These are phyloP conservation scores for Oxycera nigricornis DNA, from an alignment of 2,888 invertebrate genomes.

Conservation along the genomic window DNA sequence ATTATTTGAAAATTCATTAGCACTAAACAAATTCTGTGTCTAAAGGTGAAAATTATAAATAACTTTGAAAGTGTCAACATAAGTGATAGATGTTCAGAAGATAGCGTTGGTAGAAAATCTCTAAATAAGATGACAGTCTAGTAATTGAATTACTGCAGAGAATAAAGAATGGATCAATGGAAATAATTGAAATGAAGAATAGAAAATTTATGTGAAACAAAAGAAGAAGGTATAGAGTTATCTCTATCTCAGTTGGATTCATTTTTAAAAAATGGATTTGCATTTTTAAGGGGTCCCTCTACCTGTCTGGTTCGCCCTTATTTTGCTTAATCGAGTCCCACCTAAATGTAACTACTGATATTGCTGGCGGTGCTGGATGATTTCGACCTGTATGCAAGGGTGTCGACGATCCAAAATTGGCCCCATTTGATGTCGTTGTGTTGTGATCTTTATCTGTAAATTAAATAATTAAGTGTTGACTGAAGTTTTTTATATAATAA, in stretches of 20 bases:
- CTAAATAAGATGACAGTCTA: background rate
- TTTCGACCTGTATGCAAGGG: slow-evolving; percentile 58
- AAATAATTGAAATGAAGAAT: background rate
- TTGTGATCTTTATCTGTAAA: slow-evolving; percentile 28
- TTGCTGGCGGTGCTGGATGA: slow-evolving; percentile 70
- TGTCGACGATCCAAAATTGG: slow-evolving; percentile 52
- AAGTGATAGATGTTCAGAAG: background rate
- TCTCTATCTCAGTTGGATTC: background rate
- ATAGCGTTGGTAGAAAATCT: background rate
- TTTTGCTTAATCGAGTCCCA: slow-evolving; percentile 73
- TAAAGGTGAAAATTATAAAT: background rate
- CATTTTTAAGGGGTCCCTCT: slow-evolving; percentile 54
- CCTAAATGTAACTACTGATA: slow-evolving; percentile 93
- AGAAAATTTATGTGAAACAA: background rate
- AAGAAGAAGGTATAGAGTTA: background rate
- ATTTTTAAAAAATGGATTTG: background rate
- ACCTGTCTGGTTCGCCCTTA: slow-evolving; percentile 63
- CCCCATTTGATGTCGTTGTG: slow-evolving; percentile 52
- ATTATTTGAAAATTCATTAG: slow-evolving; percentile 23
- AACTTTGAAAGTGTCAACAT: background rate
- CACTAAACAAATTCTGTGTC: slow-evolving; percentile 9
- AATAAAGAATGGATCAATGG: background rate
- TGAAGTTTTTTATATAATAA: background rate
- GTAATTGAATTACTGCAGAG: too few relatives aligned
- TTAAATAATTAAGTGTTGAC: background rate